These are phyloP conservation scores for Vombatus ursinus DNA, from an alignment of 2,113 vertebrate species.

Conservation along the genomic window DNA sequence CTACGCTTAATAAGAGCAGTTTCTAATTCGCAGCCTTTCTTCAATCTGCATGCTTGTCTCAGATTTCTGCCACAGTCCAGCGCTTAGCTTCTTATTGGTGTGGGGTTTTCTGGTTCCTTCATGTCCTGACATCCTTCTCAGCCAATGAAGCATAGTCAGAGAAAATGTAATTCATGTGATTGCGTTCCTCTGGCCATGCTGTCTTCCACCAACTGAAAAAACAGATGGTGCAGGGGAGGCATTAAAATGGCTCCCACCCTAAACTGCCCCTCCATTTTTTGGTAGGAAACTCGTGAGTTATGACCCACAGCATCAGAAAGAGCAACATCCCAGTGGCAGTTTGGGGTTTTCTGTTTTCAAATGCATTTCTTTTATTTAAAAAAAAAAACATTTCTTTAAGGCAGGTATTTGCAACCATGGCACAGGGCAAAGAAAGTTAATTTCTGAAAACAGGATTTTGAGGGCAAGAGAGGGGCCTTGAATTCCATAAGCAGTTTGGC, in stretches of 20 bases:
- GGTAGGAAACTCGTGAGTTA: background rate
- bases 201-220: background rate
- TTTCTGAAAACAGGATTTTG: background rate
- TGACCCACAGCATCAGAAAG: background rate
- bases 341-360: background rate
- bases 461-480: background rate
- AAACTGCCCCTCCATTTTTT: background rate
- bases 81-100: slow-evolving; percentile 73
- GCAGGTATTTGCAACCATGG: background rate
- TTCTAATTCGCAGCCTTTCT: slow-evolving; percentile 78
- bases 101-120: slow-evolving; percentile 62
- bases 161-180: background rate
- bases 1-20: slow-evolving; percentile 69
- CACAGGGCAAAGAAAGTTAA: background rate
- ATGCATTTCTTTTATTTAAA: background rate
- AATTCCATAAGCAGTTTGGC: background rate
- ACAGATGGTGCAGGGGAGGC: background rate
- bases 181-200: background rate
- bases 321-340: background rate
- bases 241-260: background rate
- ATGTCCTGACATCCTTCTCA: slow-evolving; percentile 42
- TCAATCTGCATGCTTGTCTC: slow-evolving; percentile 81
- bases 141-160: background rate
- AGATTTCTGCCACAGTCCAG: slow-evolving; percentile 63
- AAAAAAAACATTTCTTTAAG: background rate